Evolutionary conservation across 1,140 invertebrate species (phyloP).

Genomic region (Archivesica marissinica): DNA sequence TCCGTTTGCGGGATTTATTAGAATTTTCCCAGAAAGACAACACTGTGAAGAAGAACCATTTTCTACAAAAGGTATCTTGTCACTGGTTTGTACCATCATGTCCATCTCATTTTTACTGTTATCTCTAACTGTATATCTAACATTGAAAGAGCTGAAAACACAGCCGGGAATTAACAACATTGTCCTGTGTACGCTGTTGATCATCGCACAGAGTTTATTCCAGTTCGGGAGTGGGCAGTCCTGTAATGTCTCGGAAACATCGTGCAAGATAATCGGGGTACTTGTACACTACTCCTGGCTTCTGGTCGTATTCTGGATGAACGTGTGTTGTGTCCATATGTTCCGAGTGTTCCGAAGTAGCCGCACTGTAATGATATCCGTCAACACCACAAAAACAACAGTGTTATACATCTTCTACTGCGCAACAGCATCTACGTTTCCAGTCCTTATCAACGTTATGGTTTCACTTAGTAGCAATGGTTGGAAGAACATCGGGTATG

Average conservation of each 20-base stretch:
- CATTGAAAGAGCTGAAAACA: constrained; percentile 82
- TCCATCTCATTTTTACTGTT: constrained; percentile 81
- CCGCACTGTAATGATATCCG: neutral
- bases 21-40: no score
- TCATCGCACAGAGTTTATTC: constrained; percentile 83
- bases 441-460: constrained; percentile 26
- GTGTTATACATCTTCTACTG: neutral
- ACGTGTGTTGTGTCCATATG: constrained; percentile 90
- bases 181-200: constrained; percentile 80
- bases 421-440: neutral
- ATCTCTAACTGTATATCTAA: constrained; percentile 81
- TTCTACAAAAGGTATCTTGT: constrained; percentile 60
- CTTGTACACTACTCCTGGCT: constrained; percentile 95
- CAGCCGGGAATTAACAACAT: constrained; percentile 84
- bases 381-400: neutral
- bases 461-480: neutral
- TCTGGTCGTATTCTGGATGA: constrained; percentile 97
- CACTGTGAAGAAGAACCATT: neutral
- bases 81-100: constrained; percentile 76
- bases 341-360: constrained; percentile 84
- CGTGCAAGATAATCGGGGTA: constrained; percentile 87
- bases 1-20: neutral
- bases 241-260: neutral
- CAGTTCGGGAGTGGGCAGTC: constrained; percentile 75
- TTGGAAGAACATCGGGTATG: constrained; percentile 17